These are phyloP conservation scores for Pluvianellus socialis DNA, from an alignment of 2,113 vertebrate species.

Conservation along the genomic window DNA sequence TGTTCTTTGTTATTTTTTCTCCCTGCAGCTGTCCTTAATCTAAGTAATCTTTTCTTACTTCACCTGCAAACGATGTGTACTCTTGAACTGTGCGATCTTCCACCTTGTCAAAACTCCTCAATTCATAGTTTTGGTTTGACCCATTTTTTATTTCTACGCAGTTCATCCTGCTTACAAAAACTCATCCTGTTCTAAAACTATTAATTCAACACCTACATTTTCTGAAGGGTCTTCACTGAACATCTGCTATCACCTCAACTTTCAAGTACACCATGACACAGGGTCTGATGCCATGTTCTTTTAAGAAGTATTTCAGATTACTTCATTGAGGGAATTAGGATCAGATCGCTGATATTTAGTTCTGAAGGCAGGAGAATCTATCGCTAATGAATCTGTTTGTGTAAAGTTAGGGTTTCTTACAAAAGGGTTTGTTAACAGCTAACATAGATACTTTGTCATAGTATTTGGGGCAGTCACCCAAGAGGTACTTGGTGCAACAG, in stretches of 20 bases:
- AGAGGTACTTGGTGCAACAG: not conserved
- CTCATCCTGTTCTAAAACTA: not conserved
- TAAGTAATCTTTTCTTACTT: not conserved
- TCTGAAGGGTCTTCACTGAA: not conserved
- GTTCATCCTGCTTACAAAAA: not conserved
- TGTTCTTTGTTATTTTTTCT: not conserved
- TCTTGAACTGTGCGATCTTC: not conserved
- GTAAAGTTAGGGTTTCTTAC: not conserved
- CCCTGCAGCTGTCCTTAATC: not conserved
- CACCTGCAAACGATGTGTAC: not conserved
- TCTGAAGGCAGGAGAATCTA: not conserved
- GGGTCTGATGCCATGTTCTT: not conserved
- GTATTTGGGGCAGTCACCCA: not conserved
- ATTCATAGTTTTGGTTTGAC: not conserved
- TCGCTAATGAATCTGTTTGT: not conserved
- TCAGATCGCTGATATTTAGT: not conserved
- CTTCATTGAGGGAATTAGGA: not conserved
- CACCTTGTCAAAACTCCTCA: not conserved
- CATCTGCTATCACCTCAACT: not conserved
- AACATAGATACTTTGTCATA: not conserved
- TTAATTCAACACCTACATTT: not conserved
- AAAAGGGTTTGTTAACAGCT: not conserved
- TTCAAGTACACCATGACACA: not conserved
- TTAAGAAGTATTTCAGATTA: not conserved
- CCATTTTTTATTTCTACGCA: not conserved